phyloP scores from a whole-genome alignment of 2,888 invertebrate genomes.

The Rugalucina vietnamica region DNA sequence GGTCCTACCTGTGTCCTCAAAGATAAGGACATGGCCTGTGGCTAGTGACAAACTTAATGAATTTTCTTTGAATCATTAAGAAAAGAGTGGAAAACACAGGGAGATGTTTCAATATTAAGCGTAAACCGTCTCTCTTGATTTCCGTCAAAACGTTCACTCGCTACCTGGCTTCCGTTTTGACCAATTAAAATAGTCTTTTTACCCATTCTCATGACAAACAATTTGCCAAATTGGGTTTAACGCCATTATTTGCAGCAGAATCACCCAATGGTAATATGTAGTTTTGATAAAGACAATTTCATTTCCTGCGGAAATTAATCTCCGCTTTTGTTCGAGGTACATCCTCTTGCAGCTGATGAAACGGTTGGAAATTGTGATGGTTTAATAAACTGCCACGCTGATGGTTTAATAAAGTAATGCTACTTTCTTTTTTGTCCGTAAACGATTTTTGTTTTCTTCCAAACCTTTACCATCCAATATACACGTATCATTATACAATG shows the following conservation, averaged over 20 bases:
- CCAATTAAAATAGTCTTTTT: conserved; percentile 7
- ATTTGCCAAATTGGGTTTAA: background rate
- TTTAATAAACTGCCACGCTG: too few relatives aligned
- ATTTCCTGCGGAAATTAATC: conserved; percentile 14
- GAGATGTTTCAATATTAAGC: conserved; percentile 2
- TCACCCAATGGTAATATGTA: background rate
- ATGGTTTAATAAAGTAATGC: too few relatives aligned
- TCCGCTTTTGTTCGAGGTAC: background rate
- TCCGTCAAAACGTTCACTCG: conserved; percentile 1
- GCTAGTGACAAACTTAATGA: background rate
- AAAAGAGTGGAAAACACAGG: background rate
- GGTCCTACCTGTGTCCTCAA: background rate
- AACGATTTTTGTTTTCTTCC: too few relatives aligned
- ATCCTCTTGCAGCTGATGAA: background rate
- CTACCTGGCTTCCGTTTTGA: conserved; percentile 4
- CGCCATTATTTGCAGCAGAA: conserved; percentile 7
- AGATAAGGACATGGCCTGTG: conserved; percentile 13
- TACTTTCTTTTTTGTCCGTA: too few relatives aligned
- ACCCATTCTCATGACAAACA: background rate
- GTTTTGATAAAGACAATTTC: background rate
- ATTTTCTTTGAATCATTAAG: conserved; percentile 1
- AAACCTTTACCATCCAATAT: too few relatives aligned
- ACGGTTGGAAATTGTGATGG: background rate
- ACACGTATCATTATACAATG: too few relatives aligned
- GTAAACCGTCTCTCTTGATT: background rate